Base-by-base conservation (phyloP, 2,797 vertebrate species). In the Dallia pectoralis region DNA sequence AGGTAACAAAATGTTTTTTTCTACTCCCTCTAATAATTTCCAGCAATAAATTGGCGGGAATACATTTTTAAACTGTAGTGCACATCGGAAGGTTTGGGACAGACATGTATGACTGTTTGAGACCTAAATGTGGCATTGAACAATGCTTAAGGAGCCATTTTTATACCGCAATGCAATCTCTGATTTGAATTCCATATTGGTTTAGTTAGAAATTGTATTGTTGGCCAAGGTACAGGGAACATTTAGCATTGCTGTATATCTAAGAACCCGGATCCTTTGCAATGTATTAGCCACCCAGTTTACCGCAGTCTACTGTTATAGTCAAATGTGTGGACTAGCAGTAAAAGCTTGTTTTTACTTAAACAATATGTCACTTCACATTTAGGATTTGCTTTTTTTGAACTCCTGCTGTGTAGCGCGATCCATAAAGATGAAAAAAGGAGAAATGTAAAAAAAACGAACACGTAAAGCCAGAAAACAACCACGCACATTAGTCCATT, bases 101-200 rank as follows among this genome's bases (percentile, higher is more conserved):
- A 70, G n/a, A 49, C 30, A n/a, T 8, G 27, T 29, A 9, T 62
- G 36, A 18, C 9, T 19, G 47, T 12, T 36, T n/a, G 4, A 67
- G 12, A 61, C 59, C 12, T 27, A 27, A 61, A 29, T 12, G 22
- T 61, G 25, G 25, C 25, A 61, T 7, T 29, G 25, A 61, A 61
- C 22, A 6, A 25, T 53, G 51, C n/a, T 19, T 53, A 53, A 53
- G 51, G n/a, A 33, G 27, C 32, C 9, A 65, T 33, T 30, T 19
- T 36, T 66, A n/a, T 8, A 44, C 8, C 12, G 16, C 2, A 19
- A 18, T 49, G 30, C n/a, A n/a, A n/a, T n/a, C n/a, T 89, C 81
- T 86, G 79, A 86, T 87, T 88, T 79, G 73, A 86, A 84, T 88
- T 85, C 78, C 64, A 77, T 82, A 81, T 85, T 86, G 82, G 85